Percentiles rank a stretch among this genome's conserved stretches.
Evolutionary conservation across 2,113 vertebrate species (phyloP).

Genomic region (Centropus bengalensis): DNA sequence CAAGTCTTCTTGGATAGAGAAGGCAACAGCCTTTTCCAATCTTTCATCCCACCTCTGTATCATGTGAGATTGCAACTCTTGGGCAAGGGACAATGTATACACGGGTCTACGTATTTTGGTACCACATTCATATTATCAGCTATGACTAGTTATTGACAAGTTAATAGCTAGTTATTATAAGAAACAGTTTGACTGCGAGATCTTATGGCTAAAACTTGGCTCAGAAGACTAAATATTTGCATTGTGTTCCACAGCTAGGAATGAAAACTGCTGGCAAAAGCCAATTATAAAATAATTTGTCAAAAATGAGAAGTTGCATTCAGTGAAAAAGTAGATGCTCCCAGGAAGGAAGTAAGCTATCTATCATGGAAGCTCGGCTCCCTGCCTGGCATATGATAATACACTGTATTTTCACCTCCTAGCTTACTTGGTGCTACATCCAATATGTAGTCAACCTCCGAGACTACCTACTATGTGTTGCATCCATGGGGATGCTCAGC

Average conservation of each 20-base stretch:
- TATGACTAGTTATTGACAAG: background rate
- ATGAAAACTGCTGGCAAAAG: background rate
- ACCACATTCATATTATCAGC: background rate
- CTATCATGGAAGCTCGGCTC: background rate
- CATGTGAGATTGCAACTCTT: background rate
- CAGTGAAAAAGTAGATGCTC: background rate
- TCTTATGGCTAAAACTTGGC: background rate
- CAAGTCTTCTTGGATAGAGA: background rate
- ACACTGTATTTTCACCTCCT: background rate
- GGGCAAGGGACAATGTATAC: background rate
- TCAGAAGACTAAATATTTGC: background rate
- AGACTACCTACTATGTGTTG: rapidly evolving
- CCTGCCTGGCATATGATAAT: background rate
- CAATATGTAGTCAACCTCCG: background rate
- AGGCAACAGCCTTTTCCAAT: background rate
- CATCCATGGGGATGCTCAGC: background rate
- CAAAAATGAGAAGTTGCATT: background rate
- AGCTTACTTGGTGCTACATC: background rate
- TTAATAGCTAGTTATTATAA: background rate
- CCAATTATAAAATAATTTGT: background rate
- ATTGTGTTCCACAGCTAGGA: background rate
- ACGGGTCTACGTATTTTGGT: background rate
- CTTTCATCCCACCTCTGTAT: background rate
- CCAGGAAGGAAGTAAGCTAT: background rate
- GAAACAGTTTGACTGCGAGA: background rate